Percentiles rank a stretch among this genome's conserved stretches.
Evolutionary conservation across 2,797 vertebrate genomes (phyloP).

Genomic region (Cuculus canorus): DNA sequence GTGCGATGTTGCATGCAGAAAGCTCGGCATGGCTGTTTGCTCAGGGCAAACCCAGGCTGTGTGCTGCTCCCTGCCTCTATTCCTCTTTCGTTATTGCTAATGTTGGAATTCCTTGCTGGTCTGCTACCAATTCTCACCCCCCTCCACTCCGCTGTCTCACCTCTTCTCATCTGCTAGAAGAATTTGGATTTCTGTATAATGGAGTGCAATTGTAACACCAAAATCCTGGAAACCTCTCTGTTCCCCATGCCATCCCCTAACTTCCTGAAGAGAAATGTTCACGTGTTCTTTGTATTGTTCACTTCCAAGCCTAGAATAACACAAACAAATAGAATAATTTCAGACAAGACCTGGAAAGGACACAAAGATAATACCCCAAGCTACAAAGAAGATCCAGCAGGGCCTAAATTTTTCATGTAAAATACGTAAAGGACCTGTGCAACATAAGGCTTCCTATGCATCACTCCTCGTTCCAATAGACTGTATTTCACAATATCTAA

Average conservation of each 20-base stretch:
- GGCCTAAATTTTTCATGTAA: not conserved
- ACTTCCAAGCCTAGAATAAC: not conserved
- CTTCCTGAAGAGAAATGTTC: not conserved
- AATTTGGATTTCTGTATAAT: not conserved
- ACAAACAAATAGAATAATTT: not conserved
- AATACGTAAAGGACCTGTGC: not conserved
- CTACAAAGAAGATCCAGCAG: not conserved
- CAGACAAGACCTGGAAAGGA: not conserved
- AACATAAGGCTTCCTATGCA: fast-evolving
- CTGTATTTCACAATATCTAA: not conserved
- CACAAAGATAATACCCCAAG: not conserved
- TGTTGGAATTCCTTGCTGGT: not conserved
- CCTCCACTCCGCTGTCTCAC: not conserved
- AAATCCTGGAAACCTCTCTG: not conserved
- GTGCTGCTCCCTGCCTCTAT: not conserved
- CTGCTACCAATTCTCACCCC: not conserved
- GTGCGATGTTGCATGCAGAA: not conserved
- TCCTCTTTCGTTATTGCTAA: not conserved
- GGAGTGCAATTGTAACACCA: not conserved
- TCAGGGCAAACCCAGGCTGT: not conserved
- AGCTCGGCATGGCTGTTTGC: not conserved
- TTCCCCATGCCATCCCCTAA: not conserved
- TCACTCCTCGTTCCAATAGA: not conserved
- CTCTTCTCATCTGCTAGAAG: not conserved
- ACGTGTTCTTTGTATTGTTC: not conserved